Conservation (phyloP, 2,888 invertebrate species). For the Hyles lineata region DNA sequence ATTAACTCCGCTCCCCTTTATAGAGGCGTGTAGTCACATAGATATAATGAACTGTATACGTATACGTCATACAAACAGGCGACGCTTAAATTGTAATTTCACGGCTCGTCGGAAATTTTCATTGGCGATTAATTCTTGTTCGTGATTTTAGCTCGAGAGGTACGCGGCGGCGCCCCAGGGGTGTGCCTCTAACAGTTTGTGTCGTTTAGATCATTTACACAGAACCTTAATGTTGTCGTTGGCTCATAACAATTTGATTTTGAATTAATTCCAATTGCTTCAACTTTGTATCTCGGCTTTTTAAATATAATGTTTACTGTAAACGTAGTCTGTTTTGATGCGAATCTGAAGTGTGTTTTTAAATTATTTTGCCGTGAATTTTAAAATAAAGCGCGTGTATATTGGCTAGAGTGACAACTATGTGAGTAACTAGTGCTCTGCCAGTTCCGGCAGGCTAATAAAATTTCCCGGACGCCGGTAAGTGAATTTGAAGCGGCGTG, state of each 20-base stretch:
- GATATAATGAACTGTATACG: slow-evolving; percentile 35
- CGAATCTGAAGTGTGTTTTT: no score
- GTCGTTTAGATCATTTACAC: slow-evolving; percentile 49
- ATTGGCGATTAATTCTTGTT: slow-evolving; percentile 79
- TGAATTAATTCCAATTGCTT: neutral
- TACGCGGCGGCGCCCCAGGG: slow-evolving; percentile 52
- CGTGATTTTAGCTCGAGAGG: slow-evolving; percentile 66
- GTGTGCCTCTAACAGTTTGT: slow-evolving; percentile 50
- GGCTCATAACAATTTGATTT: slow-evolving; percentile 28
- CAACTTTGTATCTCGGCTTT: neutral
- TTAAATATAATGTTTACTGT: neutral
- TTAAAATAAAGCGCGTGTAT: neutral
- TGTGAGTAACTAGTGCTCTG: neutral
- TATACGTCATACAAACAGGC: slow-evolving; percentile 67
- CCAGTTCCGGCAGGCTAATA: slow-evolving; percentile 14
- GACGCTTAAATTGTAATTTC: slow-evolving; percentile 81
- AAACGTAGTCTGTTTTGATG: no score
- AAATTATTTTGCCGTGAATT: neutral
- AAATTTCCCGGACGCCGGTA: slow-evolving; percentile 19
- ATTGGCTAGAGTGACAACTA: neutral
- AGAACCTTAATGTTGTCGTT: slow-evolving; percentile 24
- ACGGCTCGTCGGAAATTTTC: slow-evolving; percentile 79
- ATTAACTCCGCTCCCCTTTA: slow-evolving; percentile 3
- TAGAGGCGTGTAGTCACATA: slow-evolving; percentile 1
- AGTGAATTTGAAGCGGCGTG: slow-evolving; percentile 25